Conservation (phyloP, 2,888 invertebrate genomes). For the Caenorhabditis wallacei region DNA sequence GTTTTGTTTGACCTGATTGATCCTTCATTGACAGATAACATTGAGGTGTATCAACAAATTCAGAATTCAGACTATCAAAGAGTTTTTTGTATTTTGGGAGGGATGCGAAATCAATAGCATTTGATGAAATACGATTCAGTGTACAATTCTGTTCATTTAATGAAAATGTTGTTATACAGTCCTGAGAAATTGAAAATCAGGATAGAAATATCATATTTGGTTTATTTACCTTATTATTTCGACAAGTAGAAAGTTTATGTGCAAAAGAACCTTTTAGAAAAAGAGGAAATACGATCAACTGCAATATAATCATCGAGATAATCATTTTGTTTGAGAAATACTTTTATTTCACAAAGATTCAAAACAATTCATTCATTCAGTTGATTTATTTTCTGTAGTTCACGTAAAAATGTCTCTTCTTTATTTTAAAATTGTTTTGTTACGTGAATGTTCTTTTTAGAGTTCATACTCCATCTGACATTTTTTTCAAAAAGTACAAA, state of each 20-base stretch:
- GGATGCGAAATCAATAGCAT: background rate
- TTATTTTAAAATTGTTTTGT: no score
- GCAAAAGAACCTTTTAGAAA: conserved; percentile 11
- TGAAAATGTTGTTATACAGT: conserved; percentile 6
- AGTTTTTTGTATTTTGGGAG: background rate
- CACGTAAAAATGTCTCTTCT: background rate
- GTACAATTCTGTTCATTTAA: background rate
- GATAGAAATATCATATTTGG: background rate
- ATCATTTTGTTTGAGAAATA: background rate
- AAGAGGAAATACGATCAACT: conserved; percentile 11
- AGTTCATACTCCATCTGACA: background rate
- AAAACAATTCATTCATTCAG: background rate
- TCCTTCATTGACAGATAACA: conserved; percentile 1
- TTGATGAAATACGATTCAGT: background rate
- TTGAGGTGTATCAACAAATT: conserved; percentile 5
- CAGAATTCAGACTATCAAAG: background rate
- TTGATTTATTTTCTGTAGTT: background rate
- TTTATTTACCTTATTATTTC: background rate
- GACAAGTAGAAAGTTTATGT: background rate
- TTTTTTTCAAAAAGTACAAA: background rate
- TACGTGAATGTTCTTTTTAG: background rate
- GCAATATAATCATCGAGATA: conserved; percentile 8
- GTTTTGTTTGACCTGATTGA: background rate
- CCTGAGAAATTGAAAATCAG: conserved; percentile 1
- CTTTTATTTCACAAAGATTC: background rate